Evolutionary conservation across 2,888 invertebrate genomes (phyloP).

Genomic region (Axea sp.): DNA sequence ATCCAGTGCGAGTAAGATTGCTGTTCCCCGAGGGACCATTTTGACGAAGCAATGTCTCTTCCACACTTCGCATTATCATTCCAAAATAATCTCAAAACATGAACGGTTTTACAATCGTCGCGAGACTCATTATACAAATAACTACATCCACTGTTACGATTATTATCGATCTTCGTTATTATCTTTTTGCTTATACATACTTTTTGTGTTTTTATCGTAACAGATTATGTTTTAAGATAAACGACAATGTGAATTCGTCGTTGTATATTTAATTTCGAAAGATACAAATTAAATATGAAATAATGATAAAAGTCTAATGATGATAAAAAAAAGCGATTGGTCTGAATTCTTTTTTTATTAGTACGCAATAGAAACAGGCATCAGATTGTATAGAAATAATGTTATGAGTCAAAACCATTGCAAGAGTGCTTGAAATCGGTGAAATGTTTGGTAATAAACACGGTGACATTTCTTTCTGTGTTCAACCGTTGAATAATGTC

Average conservation of each 20-base stretch:
- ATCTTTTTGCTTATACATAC: conserved; percentile 19
- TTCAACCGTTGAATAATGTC: conserved; percentile 44
- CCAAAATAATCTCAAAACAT: conserved; percentile 57
- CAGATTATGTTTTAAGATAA: conserved; percentile 24
- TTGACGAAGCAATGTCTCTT: conserved; percentile 60
- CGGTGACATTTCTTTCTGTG: conserved; percentile 42
- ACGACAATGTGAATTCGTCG: conserved; percentile 2
- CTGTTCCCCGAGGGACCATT: conserved; percentile 59
- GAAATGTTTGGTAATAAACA: conserved; percentile 25
- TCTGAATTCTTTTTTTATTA: background rate
- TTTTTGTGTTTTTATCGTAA: background rate
- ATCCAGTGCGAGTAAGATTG: conserved; percentile 66
- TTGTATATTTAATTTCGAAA: background rate
- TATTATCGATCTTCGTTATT: conserved; percentile 46
- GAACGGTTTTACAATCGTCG: conserved; percentile 58
- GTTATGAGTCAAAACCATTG: background rate
- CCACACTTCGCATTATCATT: conserved; percentile 59
- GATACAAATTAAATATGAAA: too few relatives aligned
- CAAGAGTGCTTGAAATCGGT: conserved; percentile 2
- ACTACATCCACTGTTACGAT: conserved; percentile 64
- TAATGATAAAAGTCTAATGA: too few relatives aligned
- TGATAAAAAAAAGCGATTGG: too few relatives aligned
- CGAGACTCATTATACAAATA: conserved; percentile 59
- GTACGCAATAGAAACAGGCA: background rate
- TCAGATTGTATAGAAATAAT: background rate